Evolutionary conservation across 1,140 invertebrate genomes (phyloP), one percentile per base, ranked within the genome.

Genomic region (Calliopsis andreniformis): DNA sequence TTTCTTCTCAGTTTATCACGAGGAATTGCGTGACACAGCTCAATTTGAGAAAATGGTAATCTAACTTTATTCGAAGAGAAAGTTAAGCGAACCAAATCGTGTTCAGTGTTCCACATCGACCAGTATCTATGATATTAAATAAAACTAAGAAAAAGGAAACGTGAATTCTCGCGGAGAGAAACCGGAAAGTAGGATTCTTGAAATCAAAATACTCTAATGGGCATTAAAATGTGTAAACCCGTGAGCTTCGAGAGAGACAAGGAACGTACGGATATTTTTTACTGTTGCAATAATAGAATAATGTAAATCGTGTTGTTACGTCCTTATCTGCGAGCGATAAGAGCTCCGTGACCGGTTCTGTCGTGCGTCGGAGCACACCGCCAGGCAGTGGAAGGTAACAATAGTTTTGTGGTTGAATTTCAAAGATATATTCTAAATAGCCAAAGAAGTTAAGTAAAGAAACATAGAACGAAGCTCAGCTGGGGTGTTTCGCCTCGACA

Each of bases 201-300:
- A 47, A 70, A 71, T 71, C 56, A 62, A 71, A 71, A 47, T 62
- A 71, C 43, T 62, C 32, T 62, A 51, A 71, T 71, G 68, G 68
- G 68, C 68, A 71, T 71, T 71, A 71, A 62, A 30, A 20, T 62
- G 59, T 71, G 23, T 39, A 39, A 39, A 5, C 23, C 59, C 56
- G 43, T 18, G 55, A 49, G 68, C 30, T 25, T 70, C 28, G 42
- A 28, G 39, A 47, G 23, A 49, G n/a, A n/a, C n/a, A n/a, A 39
- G n/a, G 30, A 45, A 61, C 45, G 61, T 39, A 70, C 67, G 42
- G 59, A 58, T 71, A 71, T 71, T 71, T 71, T 71, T 62, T 62
- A 71, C 56, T 28, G 68, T 71, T 62, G 68, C 68, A 62, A 62
- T 71, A 71, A 39, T 71, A 71, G 23, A 35, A 16, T n/a, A n/a